phyloP scores from a whole-genome alignment of 2,888 invertebrate genomes.

The Heliconius erato region DNA sequence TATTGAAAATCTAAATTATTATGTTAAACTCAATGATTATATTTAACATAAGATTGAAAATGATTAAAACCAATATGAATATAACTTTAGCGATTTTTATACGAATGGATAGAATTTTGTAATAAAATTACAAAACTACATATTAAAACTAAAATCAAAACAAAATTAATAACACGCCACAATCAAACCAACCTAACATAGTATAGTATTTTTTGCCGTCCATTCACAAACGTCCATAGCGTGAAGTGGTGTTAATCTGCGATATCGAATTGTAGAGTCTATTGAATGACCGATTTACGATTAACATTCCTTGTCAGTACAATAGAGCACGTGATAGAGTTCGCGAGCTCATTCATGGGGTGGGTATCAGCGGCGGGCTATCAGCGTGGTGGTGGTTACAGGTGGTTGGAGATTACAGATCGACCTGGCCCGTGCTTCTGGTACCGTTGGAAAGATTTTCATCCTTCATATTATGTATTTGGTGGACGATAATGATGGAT shows the following conservation, averaged over 20 bases:
- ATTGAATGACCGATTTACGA: constrained; percentile 80
- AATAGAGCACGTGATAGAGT: constrained; percentile 77
- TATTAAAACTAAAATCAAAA: constrained; percentile 29
- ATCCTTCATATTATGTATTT: constrained; percentile 40
- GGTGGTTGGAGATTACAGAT: constrained; percentile 59
- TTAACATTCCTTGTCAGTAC: constrained; percentile 75
- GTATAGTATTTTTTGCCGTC: constrained; percentile 68
- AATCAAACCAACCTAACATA: constrained; percentile 40
- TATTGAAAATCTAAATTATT: not conserved
- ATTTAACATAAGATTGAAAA: not conserved
- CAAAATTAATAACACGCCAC: constrained; percentile 64
- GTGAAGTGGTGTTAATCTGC: constrained; percentile 73
- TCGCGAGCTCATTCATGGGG: constrained; percentile 73
- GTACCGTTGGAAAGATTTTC: constrained; percentile 50
- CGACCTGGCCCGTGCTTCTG: constrained; percentile 51
- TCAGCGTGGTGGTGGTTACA: constrained; percentile 56
- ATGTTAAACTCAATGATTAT: not conserved
- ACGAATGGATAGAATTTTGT: constrained; percentile 23
- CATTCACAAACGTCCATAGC: constrained; percentile 76
- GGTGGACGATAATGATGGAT: constrained; percentile 20
- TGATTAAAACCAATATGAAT: not conserved
- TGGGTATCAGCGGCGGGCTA: constrained; percentile 60
- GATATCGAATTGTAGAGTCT: constrained; percentile 66
- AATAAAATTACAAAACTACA: constrained; percentile 33
- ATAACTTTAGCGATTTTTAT: constrained; percentile 3